Percentiles rank a stretch among this genome's conserved stretches.
Evolutionary conservation across 1,140 invertebrate species (phyloP).

Genomic region (Euglossa dilemma): DNA sequence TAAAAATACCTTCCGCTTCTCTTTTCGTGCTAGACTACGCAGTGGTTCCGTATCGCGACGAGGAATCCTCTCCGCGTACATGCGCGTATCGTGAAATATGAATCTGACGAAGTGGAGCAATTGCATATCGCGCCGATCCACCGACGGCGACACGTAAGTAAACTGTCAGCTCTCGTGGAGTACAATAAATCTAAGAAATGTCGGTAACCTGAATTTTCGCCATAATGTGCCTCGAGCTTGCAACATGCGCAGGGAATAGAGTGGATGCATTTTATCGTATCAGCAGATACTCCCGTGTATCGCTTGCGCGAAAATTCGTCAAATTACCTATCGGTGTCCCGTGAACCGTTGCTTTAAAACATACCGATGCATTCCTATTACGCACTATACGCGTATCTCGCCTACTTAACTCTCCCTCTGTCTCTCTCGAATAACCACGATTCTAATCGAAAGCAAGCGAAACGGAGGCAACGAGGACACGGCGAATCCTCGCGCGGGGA

Average conservation of each 20-base stretch:
- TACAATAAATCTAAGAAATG: slow-evolving; percentile 64
- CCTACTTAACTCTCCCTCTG: background rate
- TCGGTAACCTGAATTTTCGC: slow-evolving; percentile 56
- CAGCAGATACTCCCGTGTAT: background rate
- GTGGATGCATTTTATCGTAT: slow-evolving; percentile 13
- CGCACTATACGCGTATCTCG: background rate
- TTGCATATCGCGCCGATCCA: slow-evolving; percentile 52
- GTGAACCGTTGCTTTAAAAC: background rate
- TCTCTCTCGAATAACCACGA: background rate
- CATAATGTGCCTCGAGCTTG: slow-evolving; percentile 44
- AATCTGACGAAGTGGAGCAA: slow-evolving; percentile 36
- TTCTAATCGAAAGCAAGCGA: slow-evolving; percentile 3
- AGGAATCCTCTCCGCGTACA: background rate
- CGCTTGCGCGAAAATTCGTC: slow-evolving; percentile 18
- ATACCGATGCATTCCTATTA: background rate
- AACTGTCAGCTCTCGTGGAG: slow-evolving; percentile 58
- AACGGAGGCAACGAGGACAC: no score
- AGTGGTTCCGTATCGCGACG: background rate
- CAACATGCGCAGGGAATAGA: slow-evolving; percentile 20
- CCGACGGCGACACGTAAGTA: slow-evolving; percentile 58
- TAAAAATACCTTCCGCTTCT: background rate
- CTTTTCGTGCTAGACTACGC: no score
- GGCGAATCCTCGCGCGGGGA: background rate
- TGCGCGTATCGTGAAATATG: slow-evolving; percentile 49
- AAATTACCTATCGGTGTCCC: slow-evolving; percentile 8